Evolutionary conservation across 2,113 vertebrate species (phyloP), one percentile per base, ranked within the genome.

Genomic region (Fregetta grallaria): DNA sequence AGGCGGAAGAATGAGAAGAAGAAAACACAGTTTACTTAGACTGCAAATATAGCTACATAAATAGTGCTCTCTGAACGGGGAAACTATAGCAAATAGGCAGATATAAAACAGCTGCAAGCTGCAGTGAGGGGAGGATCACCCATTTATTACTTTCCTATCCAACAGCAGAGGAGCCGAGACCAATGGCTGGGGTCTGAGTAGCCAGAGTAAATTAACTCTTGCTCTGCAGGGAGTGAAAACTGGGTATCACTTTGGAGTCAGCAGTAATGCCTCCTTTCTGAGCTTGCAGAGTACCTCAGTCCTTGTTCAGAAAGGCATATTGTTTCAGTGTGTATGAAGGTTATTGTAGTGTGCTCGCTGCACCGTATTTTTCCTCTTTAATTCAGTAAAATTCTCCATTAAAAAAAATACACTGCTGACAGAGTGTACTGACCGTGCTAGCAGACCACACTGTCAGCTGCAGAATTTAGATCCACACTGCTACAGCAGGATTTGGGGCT

Each of bases 21-120:
- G 27, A 70, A 73, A 90, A 65, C 29, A 55, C 14, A 21, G 17
- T 78, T 81, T 74, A 56, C 3, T 32, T n/a, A 36, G 44, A 16
- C 13, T 18, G 18, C 23, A 81, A 89, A 78, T 80, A 72, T 1
- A 86, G 34, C 21, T 49, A 63, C 3, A 40, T 45, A 45, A 45
- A 4, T 26, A 81, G 27, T 71, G 30, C 61, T 87, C 61, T 72
- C 52, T 78, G 62, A 91, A 77, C 44, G 63, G 22, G 45, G 65
- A 72, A 90, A 68, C 27, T 38, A 36, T 6, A 79, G 63, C 49
- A 88, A 88, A 91, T 0, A 81, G 34, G n/a, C 38, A 90, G 55
- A 47, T 72, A 84, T 72, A 72, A 93, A 95, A 88, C 88, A 96
- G 94, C 88, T 95, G 95, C 76, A 94, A 91, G 83, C 82, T 75